Conservation (phyloP, 2,113 vertebrate genomes). For the Thunnus maccoyii region DNA sequence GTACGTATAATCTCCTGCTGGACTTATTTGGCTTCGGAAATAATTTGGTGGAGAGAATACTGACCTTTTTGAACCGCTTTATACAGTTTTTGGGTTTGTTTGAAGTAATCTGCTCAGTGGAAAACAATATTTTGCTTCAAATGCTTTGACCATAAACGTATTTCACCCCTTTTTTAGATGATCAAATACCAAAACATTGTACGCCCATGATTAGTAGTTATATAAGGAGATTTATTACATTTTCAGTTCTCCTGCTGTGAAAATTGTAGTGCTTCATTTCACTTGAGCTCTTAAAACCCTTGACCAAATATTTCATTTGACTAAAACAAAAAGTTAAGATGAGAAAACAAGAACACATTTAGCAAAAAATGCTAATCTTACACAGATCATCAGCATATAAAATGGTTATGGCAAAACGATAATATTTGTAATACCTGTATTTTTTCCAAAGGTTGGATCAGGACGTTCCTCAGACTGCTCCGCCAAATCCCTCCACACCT, state of each 20-base stretch:
- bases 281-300: neutral
- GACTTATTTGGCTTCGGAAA: neutral
- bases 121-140: neutral
- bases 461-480: conserved; percentile 73
- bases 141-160: neutral
- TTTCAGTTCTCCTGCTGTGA: neutral
- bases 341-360: neutral
- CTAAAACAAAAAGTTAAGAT: neutral
- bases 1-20: conserved; percentile 74
- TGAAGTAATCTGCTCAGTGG: conserved; percentile 4
- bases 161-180: conserved; percentile 6
- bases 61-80: neutral
- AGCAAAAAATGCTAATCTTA: neutral
- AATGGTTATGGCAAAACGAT: neutral
- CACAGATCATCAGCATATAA: neutral
- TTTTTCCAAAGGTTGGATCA: conserved; percentile 89
- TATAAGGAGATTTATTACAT: neutral
- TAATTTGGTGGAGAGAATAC: neutral
- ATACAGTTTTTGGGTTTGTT: neutral
- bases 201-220: neutral
- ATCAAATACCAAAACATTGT: neutral
- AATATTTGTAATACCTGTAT: neutral
- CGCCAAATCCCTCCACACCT: conserved; percentile 46
- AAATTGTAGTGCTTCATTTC: neutral
- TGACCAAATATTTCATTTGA: neutral